Percentiles rank a stretch among this genome's conserved stretches.
Evolutionary conservation across 2,113 vertebrate genomes (phyloP).

Genomic region (Pelecanus crispus): DNA sequence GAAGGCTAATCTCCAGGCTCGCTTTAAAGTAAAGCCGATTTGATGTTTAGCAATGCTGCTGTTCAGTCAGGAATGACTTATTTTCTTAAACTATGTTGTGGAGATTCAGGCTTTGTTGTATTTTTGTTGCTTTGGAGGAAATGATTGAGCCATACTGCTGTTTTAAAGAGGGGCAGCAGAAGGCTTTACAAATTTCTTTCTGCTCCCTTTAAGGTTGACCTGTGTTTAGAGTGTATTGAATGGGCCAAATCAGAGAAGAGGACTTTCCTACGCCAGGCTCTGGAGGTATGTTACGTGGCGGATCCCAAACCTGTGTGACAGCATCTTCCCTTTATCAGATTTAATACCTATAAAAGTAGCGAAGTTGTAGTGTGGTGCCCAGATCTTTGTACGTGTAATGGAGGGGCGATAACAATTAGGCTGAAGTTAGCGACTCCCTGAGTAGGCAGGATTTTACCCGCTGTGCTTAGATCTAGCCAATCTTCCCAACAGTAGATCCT

Average conservation of each 20-base stretch:
- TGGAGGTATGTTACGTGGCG: constrained; percentile 78
- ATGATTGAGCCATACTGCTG: not conserved
- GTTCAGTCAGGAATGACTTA: not conserved
- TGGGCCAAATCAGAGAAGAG: constrained; percentile 99
- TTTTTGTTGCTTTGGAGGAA: not conserved
- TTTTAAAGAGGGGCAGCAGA: not conserved
- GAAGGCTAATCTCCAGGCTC: not conserved
- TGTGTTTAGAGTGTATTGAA: constrained; percentile 98
- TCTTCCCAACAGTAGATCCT: not conserved
- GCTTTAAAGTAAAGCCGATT: not conserved
- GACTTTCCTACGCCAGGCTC: constrained; percentile 95
- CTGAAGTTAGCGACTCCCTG: not conserved
- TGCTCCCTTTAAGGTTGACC: constrained; percentile 75
- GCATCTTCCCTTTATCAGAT: not conserved
- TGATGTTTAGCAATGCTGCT: not conserved
- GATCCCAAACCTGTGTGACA: not conserved
- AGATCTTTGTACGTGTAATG: fast-evolving
- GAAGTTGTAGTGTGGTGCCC: not conserved
- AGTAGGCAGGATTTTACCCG: not conserved
- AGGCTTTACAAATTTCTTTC: not conserved
- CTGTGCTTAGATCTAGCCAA: not conserved
- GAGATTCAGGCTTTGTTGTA: not conserved
- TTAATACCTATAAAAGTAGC: not conserved
- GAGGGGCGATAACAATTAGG: fast-evolving
- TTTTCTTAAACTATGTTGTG: not conserved